Base-by-base conservation (phyloP, 2,888 invertebrate species). In the Dryobotodes eremita region DNA sequence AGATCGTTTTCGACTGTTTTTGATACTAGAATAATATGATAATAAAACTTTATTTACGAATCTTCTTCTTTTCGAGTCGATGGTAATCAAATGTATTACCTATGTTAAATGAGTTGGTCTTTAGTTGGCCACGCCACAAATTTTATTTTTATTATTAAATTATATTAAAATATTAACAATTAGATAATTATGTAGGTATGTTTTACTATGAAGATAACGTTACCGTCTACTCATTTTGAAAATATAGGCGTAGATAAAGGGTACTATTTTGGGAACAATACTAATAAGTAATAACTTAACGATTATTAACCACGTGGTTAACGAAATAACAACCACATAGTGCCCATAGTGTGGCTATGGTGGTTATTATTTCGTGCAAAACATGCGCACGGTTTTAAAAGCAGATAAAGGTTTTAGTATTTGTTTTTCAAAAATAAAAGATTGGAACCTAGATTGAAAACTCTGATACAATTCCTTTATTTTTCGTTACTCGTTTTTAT, bases 401-500 rank as follows among this genome's bases (percentile, higher is more conserved):
- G 13, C 68, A 42, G 50, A 79, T 75, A 82, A 86, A 75, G 61
- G 71, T 68, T 75, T 80, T 78, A 42, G 55, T 80, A 74, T 79
- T n/a, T 70, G 66, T 66, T 75, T 17, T 65, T 7, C 26, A 66
- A 77, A 79, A 84, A 77, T 62, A 87, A 80, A 85, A 66, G 4
- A 61, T 17, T 69, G 65, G n/a, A 50, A 64, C n/a, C 68, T 62
- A 72, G 88, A 89, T 89, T 85, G 88, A 84, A 89, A 88, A 80
- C 79, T 81, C 71, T 59, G 79, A 78, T 77, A 70, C 65, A 61
- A 68, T 81, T 86, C 69, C 65, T 84, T 75, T 85, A 80, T 89
- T 83, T 80, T 80, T 61, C 65, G 65, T 31, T 55, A 50, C 3
- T 36, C 31, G 83, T 82, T 89, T 86, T 89, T 86, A 89, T 84